These are phyloP conservation scores for Anadara kagoshimensis DNA, from an alignment of 1,140 invertebrate species.

Conservation along the genomic window DNA sequence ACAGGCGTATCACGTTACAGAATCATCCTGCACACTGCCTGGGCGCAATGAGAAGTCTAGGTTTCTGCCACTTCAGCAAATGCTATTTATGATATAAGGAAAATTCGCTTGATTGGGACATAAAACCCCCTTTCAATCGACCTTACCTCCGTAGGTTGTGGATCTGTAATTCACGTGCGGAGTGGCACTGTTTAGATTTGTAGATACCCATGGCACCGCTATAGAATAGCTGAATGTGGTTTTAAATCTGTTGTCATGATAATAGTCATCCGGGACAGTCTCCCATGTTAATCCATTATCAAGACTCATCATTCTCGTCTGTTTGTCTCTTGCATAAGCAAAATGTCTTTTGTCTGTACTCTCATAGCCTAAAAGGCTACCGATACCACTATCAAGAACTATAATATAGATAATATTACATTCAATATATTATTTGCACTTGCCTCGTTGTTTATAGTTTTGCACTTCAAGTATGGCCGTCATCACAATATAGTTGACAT, in stretches of 20 bases:
- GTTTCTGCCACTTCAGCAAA: too few relatives aligned
- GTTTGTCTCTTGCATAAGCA: constrained; percentile 40
- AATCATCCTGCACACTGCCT: too few relatives aligned
- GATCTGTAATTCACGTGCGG: constrained; percentile 19
- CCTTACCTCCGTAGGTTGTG: constrained; percentile 45
- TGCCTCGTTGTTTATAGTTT: too few relatives aligned
- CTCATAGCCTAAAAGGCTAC: constrained; percentile 40
- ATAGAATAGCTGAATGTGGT: constrained; percentile 7
- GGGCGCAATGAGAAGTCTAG: too few relatives aligned
- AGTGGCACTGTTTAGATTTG: background rate
- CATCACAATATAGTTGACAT: too few relatives aligned
- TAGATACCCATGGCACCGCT: constrained; percentile 40
- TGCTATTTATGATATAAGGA: too few relatives aligned
- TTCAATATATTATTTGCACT: too few relatives aligned
- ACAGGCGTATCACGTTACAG: too few relatives aligned
- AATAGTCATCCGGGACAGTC: constrained; percentile 25
- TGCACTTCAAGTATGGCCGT: too few relatives aligned
- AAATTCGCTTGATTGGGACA: too few relatives aligned
- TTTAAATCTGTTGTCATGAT: constrained; percentile 2
- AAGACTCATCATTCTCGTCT: constrained; percentile 42
- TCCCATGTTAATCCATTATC: constrained; percentile 38
- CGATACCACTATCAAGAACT: constrained; percentile 42
- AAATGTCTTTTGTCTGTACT: constrained; percentile 17
- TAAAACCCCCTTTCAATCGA: too few relatives aligned
- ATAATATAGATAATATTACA: background rate